Evolutionary conservation across 2,888 invertebrate genomes (phyloP).

Genomic region (Epinotia brunnichana): DNA sequence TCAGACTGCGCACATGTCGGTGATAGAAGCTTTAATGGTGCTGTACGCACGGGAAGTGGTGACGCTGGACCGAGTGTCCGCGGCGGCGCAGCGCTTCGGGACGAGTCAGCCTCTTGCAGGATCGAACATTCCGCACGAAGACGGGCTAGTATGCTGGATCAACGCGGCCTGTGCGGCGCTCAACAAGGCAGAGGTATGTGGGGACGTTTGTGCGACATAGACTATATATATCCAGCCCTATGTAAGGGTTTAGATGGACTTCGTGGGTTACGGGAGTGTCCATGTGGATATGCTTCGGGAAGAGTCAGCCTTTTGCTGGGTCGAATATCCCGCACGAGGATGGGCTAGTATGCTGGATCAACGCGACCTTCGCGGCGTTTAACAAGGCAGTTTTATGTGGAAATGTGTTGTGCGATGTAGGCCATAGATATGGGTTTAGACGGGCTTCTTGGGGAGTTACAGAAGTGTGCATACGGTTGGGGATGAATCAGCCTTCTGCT

Average conservation of each 20-base stretch:
- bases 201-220: not conserved
- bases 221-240: no score
- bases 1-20: constrained; percentile 97
- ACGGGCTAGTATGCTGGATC: constrained; percentile 94
- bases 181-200: constrained; percentile 76
- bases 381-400: constrained; percentile 76
- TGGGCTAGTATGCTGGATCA: constrained; percentile 94
- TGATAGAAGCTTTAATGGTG: constrained; percentile 97
- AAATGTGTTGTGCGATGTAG: not conserved
- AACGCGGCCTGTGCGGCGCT: constrained; percentile 93
- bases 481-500: constrained; percentile 74
- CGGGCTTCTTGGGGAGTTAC: not conserved
- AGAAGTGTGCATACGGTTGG: constrained; percentile 88
- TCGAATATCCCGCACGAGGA: constrained; percentile 88
- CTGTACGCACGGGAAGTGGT: constrained; percentile 96
- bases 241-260: no score
- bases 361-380: constrained; percentile 92
- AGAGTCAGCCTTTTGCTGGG: constrained; percentile 72
- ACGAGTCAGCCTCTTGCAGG: constrained; percentile 72
- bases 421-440: not conserved
- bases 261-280: no score
- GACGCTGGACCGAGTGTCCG: constrained; percentile 92
- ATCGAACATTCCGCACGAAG: constrained; percentile 87
- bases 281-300: constrained; percentile 55
- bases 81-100: constrained; percentile 92